Conservation (phyloP, 2,888 invertebrate genomes). For the Ischnura elegans region DNA sequence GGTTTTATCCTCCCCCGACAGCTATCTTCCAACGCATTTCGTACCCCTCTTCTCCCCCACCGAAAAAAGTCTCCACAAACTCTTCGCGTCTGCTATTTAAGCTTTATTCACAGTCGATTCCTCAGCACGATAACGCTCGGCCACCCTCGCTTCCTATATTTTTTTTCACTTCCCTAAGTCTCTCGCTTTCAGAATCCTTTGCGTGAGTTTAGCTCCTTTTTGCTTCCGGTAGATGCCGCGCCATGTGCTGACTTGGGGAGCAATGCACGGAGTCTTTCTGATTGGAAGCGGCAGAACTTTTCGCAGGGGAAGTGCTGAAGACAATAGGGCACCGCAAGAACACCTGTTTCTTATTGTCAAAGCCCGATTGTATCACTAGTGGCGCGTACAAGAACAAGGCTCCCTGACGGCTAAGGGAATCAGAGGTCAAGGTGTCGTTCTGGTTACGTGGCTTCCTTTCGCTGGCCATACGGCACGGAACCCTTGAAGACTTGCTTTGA, state of each 20-base stretch:
- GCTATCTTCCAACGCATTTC: not conserved
- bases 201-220: conserved; percentile 18
- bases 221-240: conserved; percentile 37
- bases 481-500: not conserved
- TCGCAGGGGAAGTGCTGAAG: not conserved
- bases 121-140: not conserved
- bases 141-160: not conserved
- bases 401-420: conserved; percentile 10
- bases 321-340: not conserved
- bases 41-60: not conserved
- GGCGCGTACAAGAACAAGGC: conserved; percentile 6
- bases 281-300: not conserved
- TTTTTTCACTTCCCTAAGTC: not conserved
- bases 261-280: not conserved
- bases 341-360: conserved; percentile 36
- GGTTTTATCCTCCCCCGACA: not conserved
- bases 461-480: not conserved
- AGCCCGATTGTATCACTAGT: not conserved
- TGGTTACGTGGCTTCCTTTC: not conserved
- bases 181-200: not conserved
- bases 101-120: not conserved
- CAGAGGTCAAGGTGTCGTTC: conserved; percentile 11
- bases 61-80: not conserved
- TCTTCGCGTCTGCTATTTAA: not conserved
- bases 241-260: not conserved